Evolutionary conservation across 2,113 vertebrate species (phyloP), one percentile per base, ranked within the genome.

Genomic region (Chaetorhynchus papuensis): DNA sequence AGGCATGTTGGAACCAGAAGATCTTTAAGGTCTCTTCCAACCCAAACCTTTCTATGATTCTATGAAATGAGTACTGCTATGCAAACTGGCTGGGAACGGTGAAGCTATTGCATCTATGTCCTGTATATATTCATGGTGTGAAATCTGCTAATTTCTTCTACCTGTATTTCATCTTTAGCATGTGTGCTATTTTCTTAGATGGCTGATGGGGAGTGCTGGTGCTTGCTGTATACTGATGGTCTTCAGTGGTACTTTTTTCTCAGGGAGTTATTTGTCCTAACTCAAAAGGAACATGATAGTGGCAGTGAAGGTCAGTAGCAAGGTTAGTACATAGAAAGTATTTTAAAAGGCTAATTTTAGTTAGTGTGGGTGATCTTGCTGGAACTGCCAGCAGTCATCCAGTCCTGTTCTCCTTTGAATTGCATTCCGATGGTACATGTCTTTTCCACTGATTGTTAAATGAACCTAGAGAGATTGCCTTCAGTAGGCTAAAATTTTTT

Each of bases 321-420:
- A 93, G 76, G 68, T 61, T 39, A 87, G 66, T 59, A 65, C 45
- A 19, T 20, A 80, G 47, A 35, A 92, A 70, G 86, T 83, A 80
- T 96, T 97, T 94, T 79, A 91, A 95, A 91, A 93, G 93, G 71
- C 90, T 92, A 90, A 94, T 96, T 96, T 96, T 95, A 96, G 92
- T 94, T 93, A 79, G 86, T 63, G 76, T 93, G 86, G 86, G 42
- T 89, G 88, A 92, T 93, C 75, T 90, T 80, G 35, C 76, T 90
- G 59, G 79, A 54, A 54, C 83, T 94, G 83, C 71, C 59, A 94
- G 76, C 19, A 6, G n/a, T 83, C 64, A 77, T 77, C 30, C 30
- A 59, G 66, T 45, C 47, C 54, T 42, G 26, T 66, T 93, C 89
- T 83, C 77, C 54, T 93, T 63, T 83, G 66, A 90, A 83, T 89